Evolutionary conservation across 37 sponge, comb jelly and placozoan species (phyloP).

Genomic region (Amphimedon queenslandica): DNA sequence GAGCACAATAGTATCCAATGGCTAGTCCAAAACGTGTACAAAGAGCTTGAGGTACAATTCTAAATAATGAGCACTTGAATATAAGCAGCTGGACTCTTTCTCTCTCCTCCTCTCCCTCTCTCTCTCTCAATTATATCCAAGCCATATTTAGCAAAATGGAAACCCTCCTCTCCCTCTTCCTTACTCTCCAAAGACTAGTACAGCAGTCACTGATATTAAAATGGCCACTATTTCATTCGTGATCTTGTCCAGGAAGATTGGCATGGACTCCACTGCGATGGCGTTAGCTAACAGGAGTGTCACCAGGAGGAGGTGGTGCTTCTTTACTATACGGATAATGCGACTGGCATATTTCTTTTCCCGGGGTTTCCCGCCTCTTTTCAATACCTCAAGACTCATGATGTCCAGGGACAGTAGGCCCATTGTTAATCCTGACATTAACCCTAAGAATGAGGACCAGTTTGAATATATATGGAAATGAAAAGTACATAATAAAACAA

Average conservation of each 20-base stretch:
- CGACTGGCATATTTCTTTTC: conserved; percentile 66
- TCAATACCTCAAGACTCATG: conserved; percentile 59
- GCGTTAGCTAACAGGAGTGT: conserved; percentile 85
- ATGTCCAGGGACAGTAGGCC: conserved; percentile 85
- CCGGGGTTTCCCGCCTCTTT: conserved; percentile 53
- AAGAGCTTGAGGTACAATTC: conserved; percentile 82
- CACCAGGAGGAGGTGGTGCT: conserved; percentile 76
- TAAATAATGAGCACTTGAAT: conserved; percentile 6
- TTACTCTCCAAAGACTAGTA: conserved; percentile 85
- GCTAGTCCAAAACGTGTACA: conserved; percentile 83
- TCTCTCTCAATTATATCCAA: too few relatives aligned
- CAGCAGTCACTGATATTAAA: conserved; percentile 79
- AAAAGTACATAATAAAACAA: too few relatives aligned
- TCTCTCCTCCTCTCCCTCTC: too few relatives aligned
- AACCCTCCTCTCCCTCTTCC: neutral
- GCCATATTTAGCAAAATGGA: too few relatives aligned
- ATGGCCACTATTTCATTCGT: conserved; percentile 72
- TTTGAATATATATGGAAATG: neutral
- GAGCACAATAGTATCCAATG: conserved; percentile 84
- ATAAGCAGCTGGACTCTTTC: too few relatives aligned
- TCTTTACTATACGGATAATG: conserved; percentile 52
- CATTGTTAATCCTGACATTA: conserved; percentile 87
- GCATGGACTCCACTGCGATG: conserved; percentile 80
- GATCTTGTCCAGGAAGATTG: conserved; percentile 70
- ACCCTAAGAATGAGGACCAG: conserved; percentile 30